Conservation (phyloP, 2,888 invertebrate species). For the Galeopsomyia nigrocyanea region DNA sequence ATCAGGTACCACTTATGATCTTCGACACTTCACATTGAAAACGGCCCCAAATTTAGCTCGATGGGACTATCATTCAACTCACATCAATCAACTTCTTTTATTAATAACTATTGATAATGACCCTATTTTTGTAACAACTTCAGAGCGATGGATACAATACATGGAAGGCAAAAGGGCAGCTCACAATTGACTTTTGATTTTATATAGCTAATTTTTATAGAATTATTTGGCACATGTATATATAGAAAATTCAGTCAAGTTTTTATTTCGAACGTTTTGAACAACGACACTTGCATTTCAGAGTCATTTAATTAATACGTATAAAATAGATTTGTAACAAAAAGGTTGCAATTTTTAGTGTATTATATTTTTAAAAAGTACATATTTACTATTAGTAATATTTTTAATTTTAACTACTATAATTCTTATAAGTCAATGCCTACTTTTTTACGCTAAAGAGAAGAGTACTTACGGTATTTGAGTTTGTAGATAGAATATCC, state of each 20-base stretch:
- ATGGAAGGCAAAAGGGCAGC: constrained; percentile 95
- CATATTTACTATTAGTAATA: too few species aligned
- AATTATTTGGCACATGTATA: background rate
- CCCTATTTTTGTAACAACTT: constrained; percentile 84
- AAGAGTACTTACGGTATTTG: constrained; percentile 16
- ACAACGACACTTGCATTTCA: background rate
- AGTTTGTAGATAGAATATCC: constrained; percentile 26
- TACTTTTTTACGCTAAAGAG: background rate
- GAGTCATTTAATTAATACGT: background rate
- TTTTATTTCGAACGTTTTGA: too few species aligned
- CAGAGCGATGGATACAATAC: constrained; percentile 93
- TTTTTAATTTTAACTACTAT: too few species aligned
- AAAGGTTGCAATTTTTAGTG: too few species aligned
- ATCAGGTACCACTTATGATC: constrained; percentile 94
- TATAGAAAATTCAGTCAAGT: too few species aligned
- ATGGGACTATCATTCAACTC: constrained; percentile 99
- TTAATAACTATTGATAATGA: constrained; percentile 89
- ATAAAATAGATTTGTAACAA: background rate
- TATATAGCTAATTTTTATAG: constrained; percentile 42
- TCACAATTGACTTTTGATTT: constrained; percentile 80
- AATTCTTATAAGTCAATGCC: too few species aligned
- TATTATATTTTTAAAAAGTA: too few species aligned
- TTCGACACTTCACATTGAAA: constrained; percentile 91
- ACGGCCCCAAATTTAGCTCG: constrained; percentile 94
- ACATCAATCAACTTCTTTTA: constrained; percentile 94